Evolutionary conservation across 2,888 invertebrate genomes (phyloP).

Genomic region (Allophyes oxyacanthae): DNA sequence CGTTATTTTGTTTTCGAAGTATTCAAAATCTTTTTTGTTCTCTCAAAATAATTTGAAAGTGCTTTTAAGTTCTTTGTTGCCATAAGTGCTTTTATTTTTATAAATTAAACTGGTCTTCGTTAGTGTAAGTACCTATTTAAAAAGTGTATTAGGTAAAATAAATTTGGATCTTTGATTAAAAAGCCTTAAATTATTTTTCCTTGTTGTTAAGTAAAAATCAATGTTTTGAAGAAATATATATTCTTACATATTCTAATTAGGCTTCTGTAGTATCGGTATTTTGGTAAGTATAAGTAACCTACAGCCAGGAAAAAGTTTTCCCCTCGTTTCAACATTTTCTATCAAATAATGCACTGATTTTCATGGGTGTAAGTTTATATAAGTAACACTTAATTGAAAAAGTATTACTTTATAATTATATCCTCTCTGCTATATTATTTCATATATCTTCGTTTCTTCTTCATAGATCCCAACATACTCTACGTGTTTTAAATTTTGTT

Average conservation of each 20-base stretch:
- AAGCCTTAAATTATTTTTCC: no score
- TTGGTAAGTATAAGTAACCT: no score
- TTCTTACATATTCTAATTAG: no score
- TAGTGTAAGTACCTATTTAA: slow-evolving; percentile 48
- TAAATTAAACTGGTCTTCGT: slow-evolving; percentile 23
- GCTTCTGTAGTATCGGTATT: no score
- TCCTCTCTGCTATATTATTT: neutral
- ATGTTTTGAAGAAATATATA: no score
- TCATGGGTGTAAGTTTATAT: slow-evolving; percentile 1
- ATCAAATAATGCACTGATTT: slow-evolving; percentile 12
- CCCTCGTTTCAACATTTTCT: neutral
- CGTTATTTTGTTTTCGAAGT: slow-evolving; percentile 18
- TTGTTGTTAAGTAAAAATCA: no score
- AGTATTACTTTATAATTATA: no score
- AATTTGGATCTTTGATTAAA: neutral
- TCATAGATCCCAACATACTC: no score
- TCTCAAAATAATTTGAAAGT: slow-evolving; percentile 25
- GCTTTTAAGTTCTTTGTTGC: slow-evolving; percentile 41
- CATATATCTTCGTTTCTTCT: no score
- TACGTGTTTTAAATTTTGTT: no score
- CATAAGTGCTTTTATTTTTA: slow-evolving; percentile 17
- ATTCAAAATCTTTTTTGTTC: slow-evolving; percentile 17
- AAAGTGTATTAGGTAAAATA: neutral
- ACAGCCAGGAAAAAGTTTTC: neutral
- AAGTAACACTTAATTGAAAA: neutral